Conservation (phyloP, 2,888 invertebrate species). For the Priocnemis perturbator region DNA sequence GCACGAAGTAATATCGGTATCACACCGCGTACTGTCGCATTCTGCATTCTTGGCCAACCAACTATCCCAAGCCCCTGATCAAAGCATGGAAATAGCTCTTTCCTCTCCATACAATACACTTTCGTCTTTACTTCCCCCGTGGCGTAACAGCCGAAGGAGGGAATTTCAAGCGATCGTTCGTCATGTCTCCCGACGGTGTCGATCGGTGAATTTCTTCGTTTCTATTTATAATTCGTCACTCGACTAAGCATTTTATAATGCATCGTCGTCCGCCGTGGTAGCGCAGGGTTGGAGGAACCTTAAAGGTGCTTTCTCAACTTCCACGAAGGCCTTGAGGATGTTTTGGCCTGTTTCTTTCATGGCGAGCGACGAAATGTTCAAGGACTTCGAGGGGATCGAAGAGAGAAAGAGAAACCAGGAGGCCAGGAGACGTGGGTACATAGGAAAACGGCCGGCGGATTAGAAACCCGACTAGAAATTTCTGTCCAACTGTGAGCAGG, state of each 20-base stretch:
- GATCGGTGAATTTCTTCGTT: constrained; percentile 2
- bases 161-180: too few species aligned
- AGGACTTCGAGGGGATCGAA: constrained; percentile 8
- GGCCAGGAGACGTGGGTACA: not conserved
- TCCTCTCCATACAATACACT: too few species aligned
- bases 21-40: too few species aligned
- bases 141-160: too few species aligned
- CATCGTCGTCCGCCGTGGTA: not conserved
- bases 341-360: constrained; percentile 22
- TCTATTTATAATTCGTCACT: constrained; percentile 3
- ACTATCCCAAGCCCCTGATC: too few species aligned
- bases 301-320: constrained; percentile 26
- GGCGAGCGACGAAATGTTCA: constrained; percentile 21
- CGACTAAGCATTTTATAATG: constrained; percentile 9
- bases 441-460: too few species aligned
- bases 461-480: too few species aligned
- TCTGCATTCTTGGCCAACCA: too few species aligned
- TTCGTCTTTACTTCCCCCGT: too few species aligned
- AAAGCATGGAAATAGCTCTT: too few species aligned
- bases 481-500: too few species aligned
- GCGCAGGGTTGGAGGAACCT: constrained; percentile 11
- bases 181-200: not conserved
- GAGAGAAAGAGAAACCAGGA: constrained; percentile 5
- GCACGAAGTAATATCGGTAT: too few species aligned
- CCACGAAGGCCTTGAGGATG: constrained; percentile 28